Percentiles rank a stretch among this genome's conserved stretches.
Conservation (phyloP, 2,797 vertebrate species). For the Poecilia gillii region DNA sequence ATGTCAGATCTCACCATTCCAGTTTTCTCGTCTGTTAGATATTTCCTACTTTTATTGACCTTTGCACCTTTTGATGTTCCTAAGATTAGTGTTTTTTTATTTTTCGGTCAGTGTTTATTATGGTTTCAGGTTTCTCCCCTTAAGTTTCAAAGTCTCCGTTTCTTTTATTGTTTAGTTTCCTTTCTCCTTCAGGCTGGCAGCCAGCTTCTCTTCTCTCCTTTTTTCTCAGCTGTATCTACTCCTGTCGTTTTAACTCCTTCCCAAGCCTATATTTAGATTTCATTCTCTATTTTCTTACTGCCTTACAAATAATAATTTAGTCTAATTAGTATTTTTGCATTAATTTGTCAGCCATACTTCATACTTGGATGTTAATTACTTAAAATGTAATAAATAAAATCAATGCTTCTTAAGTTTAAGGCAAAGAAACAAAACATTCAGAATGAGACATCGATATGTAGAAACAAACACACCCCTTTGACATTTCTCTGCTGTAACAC, state of each 20-base stretch:
- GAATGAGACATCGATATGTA: not conserved
- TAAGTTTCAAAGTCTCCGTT: not conserved
- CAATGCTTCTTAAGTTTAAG: not conserved
- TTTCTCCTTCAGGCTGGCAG: not conserved
- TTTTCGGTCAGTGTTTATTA: too few relatives aligned
- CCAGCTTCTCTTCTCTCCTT: not conserved
- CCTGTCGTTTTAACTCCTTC: too few relatives aligned
- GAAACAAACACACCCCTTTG: not conserved
- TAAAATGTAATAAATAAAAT: not conserved
- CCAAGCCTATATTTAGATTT: too few relatives aligned
- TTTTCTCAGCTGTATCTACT: too few relatives aligned
- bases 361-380: not conserved
- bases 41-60: not conserved
- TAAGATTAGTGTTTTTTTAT: not conserved
- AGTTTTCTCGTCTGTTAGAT: not conserved
- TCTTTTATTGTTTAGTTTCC: not conserved
- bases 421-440: not conserved
- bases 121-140: not conserved
- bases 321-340: not conserved
- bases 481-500: not conserved
- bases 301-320: not conserved
- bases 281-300: too few relatives aligned
- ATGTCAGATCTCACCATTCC: too few relatives aligned
- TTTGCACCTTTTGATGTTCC: not conserved
- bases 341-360: not conserved